Evolutionary conservation across 2,113 vertebrate genomes (phyloP), one percentile per base, ranked within the genome.

Genomic region (Hymenochirus boettgeri): DNA sequence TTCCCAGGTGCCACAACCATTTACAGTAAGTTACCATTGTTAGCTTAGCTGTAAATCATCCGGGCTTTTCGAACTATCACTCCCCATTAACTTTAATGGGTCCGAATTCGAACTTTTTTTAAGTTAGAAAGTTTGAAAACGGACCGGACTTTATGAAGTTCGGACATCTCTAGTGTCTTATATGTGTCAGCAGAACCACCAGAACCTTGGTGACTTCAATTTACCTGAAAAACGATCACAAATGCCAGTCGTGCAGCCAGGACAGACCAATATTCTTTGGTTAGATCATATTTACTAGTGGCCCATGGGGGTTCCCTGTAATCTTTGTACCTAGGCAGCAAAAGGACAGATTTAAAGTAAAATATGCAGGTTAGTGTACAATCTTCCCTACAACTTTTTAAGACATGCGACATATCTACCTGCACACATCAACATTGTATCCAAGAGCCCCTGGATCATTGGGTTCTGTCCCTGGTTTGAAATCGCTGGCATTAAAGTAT

Each of bases 231-330:
- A 71, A 96, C 83, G 0, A 98, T 92, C 57, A 98, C 93, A 12
- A 99, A 98, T 5, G 90, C 89, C 27, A 99, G 82, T 47, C 96
- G 87, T 2, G 91, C 94, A 0, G 96, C 94, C 71, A 99, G 82
- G 61, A 98, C 86, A 25, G 92, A 90, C 96, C 96, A 99, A 83
- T 95, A 98, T 70, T 95, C 92, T 78, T 93, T 96, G n/a, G 96
- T 93, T 53, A 96, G 83, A 22, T 96, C 91, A 1, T 98, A 99
- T 12, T 90, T 89, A 15, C 86, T 86, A 29, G 78, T 85, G 0
- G 95, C 94, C 91, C 92, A 93, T 0, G 93, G 96, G 0, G 94
- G 88, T 29, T 97, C 95, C 67, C 96, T 88, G 73, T 97, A 97
- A 73, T 98, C 96, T 75, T 98, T 99, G 77, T 95, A 99, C 58